Evolutionary conservation across 2,797 vertebrate species (phyloP).

Genomic region (Poeciliopsis presidionis): DNA sequence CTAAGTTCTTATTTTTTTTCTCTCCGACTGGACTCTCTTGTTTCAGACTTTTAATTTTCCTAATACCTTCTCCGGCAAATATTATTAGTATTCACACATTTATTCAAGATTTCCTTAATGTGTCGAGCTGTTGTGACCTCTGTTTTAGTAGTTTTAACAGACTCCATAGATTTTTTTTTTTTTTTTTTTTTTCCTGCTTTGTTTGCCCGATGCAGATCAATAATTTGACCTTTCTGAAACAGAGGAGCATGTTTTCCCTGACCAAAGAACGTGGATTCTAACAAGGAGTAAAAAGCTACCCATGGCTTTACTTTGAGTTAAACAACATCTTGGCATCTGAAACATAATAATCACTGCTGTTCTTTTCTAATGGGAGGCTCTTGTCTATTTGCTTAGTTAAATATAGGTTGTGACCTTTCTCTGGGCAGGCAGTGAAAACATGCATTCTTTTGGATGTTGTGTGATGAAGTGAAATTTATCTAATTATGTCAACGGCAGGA

Average conservation of each 20-base stretch:
- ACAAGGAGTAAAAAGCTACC: conserved; percentile 4
- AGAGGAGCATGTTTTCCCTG: neutral
- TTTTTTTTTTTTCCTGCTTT: neutral
- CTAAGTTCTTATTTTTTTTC: neutral
- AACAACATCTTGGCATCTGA: neutral
- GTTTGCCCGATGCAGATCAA: neutral
- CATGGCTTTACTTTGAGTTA: neutral
- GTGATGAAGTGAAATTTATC: neutral
- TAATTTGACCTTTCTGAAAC: conserved; percentile 1
- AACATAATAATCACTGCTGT: conserved; percentile 8
- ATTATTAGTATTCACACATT: neutral
- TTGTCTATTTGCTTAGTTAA: neutral
- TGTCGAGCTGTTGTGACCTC: neutral
- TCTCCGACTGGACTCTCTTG: neutral
- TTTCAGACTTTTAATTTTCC: neutral
- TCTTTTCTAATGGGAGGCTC: conserved; percentile 2
- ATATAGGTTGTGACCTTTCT: neutral
- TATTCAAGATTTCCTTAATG: neutral
- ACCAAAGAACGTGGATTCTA: neutral
- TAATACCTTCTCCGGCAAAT: neutral
- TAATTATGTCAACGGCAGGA: neutral
- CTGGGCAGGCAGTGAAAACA: neutral
- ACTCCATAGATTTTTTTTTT: neutral
- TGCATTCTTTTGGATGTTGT: neutral
- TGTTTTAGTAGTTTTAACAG: neutral